Evolutionary conservation across 2,888 invertebrate genomes (phyloP).

Genomic region (Agrochola lychnidis): DNA sequence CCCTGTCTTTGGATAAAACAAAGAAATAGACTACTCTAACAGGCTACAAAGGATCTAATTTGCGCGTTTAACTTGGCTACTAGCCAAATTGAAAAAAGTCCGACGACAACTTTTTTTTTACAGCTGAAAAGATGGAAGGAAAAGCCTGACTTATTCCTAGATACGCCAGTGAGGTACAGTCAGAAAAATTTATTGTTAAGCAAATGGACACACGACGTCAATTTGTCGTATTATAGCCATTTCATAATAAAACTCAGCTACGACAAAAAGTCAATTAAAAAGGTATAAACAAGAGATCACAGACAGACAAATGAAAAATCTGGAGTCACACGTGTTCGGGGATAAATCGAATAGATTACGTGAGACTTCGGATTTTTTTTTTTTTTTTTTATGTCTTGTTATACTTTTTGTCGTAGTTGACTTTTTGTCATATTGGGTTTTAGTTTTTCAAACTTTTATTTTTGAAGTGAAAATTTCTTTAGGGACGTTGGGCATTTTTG

Average conservation of each 20-base stretch:
- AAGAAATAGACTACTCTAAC: constrained; percentile 18
- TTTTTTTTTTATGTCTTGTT: too few species aligned
- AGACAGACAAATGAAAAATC: too few species aligned
- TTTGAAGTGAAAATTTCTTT: too few species aligned
- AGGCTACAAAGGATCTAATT: constrained; percentile 30
- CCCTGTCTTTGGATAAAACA: neutral
- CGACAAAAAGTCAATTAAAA: too few species aligned
- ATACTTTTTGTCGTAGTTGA: too few species aligned
- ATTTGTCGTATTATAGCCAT: neutral
- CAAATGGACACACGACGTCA: neutral
- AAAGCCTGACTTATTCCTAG: neutral
- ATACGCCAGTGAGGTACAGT: neutral
- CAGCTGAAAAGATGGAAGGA: neutral
- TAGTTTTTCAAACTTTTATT: too few species aligned
- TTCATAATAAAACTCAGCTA: neutral
- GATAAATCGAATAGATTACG: too few species aligned
- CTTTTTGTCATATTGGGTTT: too few species aligned
- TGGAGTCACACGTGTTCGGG: too few species aligned
- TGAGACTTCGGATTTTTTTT: too few species aligned
- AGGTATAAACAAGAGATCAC: too few species aligned
- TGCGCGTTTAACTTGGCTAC: constrained; percentile 20
- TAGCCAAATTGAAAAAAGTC: constrained; percentile 21
- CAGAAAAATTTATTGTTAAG: neutral
- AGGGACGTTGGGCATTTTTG: too few species aligned
- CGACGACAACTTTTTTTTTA: neutral